Evolutionary conservation across 2,888 invertebrate genomes (phyloP).

Genomic region (Agrilus cyanescens): DNA sequence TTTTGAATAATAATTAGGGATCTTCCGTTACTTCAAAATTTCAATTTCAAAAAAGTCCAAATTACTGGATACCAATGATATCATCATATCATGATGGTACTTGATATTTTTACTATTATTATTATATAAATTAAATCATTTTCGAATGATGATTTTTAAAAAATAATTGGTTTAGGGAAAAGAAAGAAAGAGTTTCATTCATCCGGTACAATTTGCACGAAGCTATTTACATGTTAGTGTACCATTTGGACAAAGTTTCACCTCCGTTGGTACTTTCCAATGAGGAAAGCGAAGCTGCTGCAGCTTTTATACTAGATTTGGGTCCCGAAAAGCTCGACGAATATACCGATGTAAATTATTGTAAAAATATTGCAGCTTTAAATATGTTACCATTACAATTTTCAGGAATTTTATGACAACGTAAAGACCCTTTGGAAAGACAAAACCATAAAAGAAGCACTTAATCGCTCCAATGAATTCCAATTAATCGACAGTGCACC

Average conservation of each 20-base stretch:
- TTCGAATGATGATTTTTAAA: too few species aligned
- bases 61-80: too few species aligned
- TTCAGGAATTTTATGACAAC: conserved; percentile 61
- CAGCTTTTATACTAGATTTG: conserved; percentile 40
- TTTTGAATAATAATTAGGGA: neutral
- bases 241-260: conserved; percentile 40
- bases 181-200: conserved; percentile 49
- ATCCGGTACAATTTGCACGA: conserved; percentile 67
- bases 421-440: conserved; percentile 59
- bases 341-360: conserved; percentile 42
- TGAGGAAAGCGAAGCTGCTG: conserved; percentile 36
- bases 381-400: conserved; percentile 12
- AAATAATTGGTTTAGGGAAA: too few species aligned
- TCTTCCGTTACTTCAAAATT: conserved; percentile 2
- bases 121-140: too few species aligned
- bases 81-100: too few species aligned
- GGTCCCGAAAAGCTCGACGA: conserved; percentile 42
- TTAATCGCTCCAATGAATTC: conserved; percentile 60
- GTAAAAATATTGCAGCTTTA: neutral
- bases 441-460: conserved; percentile 56
- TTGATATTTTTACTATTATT: too few species aligned
- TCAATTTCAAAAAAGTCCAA: too few species aligned
- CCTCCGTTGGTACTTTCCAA: conserved; percentile 40
- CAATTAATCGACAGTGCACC: conserved; percentile 71
- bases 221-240: conserved; percentile 55